These are phyloP conservation scores for Eupeodes corollae DNA, from an alignment of 1,140 invertebrate genomes.

Conservation along the genomic window DNA sequence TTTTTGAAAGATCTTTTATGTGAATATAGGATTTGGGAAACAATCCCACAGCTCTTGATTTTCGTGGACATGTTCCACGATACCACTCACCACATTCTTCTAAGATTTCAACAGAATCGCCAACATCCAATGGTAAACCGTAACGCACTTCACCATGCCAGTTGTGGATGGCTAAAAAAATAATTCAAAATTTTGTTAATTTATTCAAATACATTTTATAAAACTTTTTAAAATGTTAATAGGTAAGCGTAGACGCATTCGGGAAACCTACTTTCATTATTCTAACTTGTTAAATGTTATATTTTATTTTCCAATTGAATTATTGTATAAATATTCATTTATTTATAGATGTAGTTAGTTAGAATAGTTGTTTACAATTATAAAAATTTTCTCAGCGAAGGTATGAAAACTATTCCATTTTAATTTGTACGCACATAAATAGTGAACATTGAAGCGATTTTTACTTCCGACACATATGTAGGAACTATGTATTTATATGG, in stretches of 20 bases:
- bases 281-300: slow-evolving; percentile 10
- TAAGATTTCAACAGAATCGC: slow-evolving; percentile 80
- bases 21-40: slow-evolving; percentile 69
- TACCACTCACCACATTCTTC: slow-evolving; percentile 83
- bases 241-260: not conserved
- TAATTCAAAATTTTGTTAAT: not conserved
- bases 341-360: not conserved
- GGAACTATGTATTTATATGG: too few species aligned
- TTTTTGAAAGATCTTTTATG: slow-evolving; percentile 62
- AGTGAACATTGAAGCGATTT: too few species aligned
- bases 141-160: slow-evolving; percentile 73
- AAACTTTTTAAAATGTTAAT: slow-evolving; percentile 3
- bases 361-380: slow-evolving; percentile 11
- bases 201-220: not conserved
- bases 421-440: too few species aligned
- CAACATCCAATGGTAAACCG: slow-evolving; percentile 74
- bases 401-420: too few species aligned
- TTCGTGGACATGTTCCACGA: slow-evolving; percentile 66
- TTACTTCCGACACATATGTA: too few species aligned
- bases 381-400: slow-evolving; percentile 26
- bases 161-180: slow-evolving; percentile 72
- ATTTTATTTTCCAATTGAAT: slow-evolving; percentile 16
- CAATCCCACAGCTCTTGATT: slow-evolving; percentile 68
- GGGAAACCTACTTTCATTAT: too few species aligned
- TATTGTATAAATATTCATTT: not conserved